phyloP scores from a whole-genome alignment of 2,113 vertebrate genomes.

The Phylloscopus trochiloides region DNA sequence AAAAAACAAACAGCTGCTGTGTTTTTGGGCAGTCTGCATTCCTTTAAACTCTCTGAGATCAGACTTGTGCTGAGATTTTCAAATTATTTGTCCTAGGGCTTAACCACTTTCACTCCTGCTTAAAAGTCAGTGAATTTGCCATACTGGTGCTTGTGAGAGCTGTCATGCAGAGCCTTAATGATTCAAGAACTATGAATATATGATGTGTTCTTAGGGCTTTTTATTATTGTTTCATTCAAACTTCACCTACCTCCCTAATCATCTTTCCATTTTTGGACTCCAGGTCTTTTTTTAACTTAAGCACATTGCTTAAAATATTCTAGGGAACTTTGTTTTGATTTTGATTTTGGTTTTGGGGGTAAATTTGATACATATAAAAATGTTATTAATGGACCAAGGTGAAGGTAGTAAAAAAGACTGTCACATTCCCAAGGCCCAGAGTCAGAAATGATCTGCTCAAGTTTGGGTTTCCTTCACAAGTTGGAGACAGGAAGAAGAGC shows the following conservation, averaged over 20 bases:
- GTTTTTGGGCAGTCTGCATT: conserved; percentile 76
- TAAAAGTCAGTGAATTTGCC: conserved; percentile 60
- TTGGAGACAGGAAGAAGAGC: neutral
- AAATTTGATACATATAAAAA: neutral
- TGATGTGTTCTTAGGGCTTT: conserved; percentile 55
- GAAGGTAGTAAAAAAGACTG: neutral
- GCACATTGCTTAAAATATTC: neutral
- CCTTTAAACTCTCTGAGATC: conserved; percentile 72
- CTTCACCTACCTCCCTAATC: conserved; percentile 19
- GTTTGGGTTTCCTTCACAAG: neutral
- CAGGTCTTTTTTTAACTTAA: neutral
- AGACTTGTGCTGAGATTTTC: conserved; percentile 68
- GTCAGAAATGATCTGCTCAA: neutral
- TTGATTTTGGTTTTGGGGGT: neutral
- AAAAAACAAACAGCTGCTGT: conserved; percentile 76
- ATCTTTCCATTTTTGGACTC: conserved; percentile 41
- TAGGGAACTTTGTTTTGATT: neutral
- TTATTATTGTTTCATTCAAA: conserved; percentile 57
- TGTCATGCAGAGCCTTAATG: conserved; percentile 47
- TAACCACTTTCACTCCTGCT: conserved; percentile 71
- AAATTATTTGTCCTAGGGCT: conserved; percentile 68
- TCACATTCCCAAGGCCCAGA: neutral
- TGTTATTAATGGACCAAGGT: neutral
- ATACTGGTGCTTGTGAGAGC: conserved; percentile 33
- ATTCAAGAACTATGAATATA: conserved; percentile 53